Base-by-base conservation (phyloP, 1,140 invertebrate species). In the Augochlora pura region DNA sequence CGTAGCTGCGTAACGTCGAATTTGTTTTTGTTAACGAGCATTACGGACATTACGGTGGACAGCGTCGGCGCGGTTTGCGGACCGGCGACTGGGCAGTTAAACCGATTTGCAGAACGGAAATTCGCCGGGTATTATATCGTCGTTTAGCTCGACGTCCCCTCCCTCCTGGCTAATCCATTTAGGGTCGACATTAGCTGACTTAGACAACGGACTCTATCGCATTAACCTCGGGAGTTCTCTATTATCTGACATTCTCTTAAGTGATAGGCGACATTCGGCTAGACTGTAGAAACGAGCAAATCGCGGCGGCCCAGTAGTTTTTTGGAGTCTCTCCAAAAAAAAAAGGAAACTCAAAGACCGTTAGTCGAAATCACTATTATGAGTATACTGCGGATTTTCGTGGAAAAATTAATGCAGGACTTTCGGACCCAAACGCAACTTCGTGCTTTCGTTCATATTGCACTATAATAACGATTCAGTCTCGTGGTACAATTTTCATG, bases 151-250 rank as follows among this genome's bases (percentile, higher is more conserved):
- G 77, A 72, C 75, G 52, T 38, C 60, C 60, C 49, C 57, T 9
- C 54, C 7, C 52, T 5, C 64, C n/a, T n/a, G n/a, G 68, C 46
- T 87, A 85, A 87, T 87, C 86, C 69, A 77, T 85, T 87, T 87
- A 85, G 81, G 79, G 60, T 67, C 67, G 71, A 83, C 73, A 87
- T 87, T 85, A 87, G 77, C 59, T 60, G 75, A 84, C 67, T 87
- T 86, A 87, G 79, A 67, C 79, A 62, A 10, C 14, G 12, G 66
- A 83, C 27, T 62, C 39, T 64, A 80, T 80, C 70, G 46, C 46
- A 71, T 83, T 83, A 83, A 49, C 62, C 52, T 46, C 21, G 23
- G 21, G 14, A 81, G 18, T 54, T 66, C 25, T 59, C 57, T 57
- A 64, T 72, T 77, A 77, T 69, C 66, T 64, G 82, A 83, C 76